Base-by-base conservation (phyloP, 2,888 invertebrate species). In the Allophyes oxyacanthae region DNA sequence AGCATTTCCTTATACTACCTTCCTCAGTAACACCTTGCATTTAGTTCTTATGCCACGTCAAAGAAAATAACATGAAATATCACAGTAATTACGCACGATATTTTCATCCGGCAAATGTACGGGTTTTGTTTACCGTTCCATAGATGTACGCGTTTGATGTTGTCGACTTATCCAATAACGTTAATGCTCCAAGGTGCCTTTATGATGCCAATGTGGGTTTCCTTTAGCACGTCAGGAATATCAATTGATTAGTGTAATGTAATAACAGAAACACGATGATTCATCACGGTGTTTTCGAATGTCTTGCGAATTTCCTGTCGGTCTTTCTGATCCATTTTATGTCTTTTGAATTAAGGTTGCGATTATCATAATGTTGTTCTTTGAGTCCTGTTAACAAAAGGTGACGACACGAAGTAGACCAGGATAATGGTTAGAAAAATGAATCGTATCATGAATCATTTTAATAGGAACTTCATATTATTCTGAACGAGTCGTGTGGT, bases 131-230 rank as follows among this genome's bases (percentile, higher is more conserved):
- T 90, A 82, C 69, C 72, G 71, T 68, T 48, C 58, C 28, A 28
- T 28, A 28, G 28, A 8, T 6, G 6, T 8, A 6, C 3, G 7
- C 83, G 79, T 91, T 92, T 92, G 93, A 93, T 92, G 89, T 92
- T 83, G 72, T 72, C 72, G 87, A 84, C 87, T 92, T 91, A 93
- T 91, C 92, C 91, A 92, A 92, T 92, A 91, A 89, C 68, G 86
- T 85, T 90, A 91, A 91, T 91, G 91, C 87, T 62, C 11, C 61
- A 56, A 65, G 60, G 65, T 69, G 67, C 76, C 76, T 70, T 50
- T 77, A 68, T 54, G 51, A 43, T 55, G 30, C 58, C 49, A 51
- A 62, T 54, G 57, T 46, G 69, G 56, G 73, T 65, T 73, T 78
- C 79, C 75, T 75, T 67, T 62, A 61, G 51, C 69, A 69, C 64